phyloP scores from a whole-genome alignment of 2,888 invertebrate species.

The Sialis lutaria region DNA sequence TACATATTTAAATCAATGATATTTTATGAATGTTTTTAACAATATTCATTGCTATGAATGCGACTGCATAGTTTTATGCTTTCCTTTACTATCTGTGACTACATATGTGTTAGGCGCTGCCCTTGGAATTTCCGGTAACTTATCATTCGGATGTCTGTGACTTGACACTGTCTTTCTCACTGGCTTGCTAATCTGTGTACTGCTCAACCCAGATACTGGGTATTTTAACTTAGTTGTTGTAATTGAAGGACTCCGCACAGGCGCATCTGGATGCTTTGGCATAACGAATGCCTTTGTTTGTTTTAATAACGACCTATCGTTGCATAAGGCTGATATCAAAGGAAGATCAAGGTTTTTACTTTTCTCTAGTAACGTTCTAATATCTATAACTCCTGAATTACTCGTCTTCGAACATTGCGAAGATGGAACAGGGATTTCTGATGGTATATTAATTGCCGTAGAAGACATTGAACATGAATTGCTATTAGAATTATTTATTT shows the following conservation, averaged over 20 bases:
- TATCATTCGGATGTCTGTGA: slow-evolving; percentile 62
- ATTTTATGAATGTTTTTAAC: too few relatives aligned
- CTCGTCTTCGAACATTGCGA: slow-evolving; percentile 6
- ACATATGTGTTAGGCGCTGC: slow-evolving; percentile 58
- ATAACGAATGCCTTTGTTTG: slow-evolving; percentile 76
- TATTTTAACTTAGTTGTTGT: slow-evolving; percentile 39
- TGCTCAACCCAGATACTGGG: slow-evolving; percentile 46
- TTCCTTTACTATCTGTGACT: slow-evolving; percentile 22
- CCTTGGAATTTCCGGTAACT: slow-evolving; percentile 49
- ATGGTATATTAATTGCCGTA: too few relatives aligned
- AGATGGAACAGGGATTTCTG: background rate
- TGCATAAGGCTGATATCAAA: slow-evolving; percentile 82
- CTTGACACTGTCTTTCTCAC: slow-evolving; percentile 36
- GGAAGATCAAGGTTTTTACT: slow-evolving; percentile 82
- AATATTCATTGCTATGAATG: slow-evolving; percentile 16
- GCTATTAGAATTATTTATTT: too few relatives aligned
- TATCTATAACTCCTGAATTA: slow-evolving; percentile 36
- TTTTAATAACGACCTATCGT: slow-evolving; percentile 75
- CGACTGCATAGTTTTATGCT: slow-evolving; percentile 26
- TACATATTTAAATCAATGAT: too few relatives aligned
- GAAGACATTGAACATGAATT: too few relatives aligned
- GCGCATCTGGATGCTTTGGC: slow-evolving; percentile 40
- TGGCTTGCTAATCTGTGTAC: slow-evolving; percentile 36
- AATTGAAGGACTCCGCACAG: slow-evolving; percentile 23
- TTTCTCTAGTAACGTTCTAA: slow-evolving; percentile 70